A percentile compares a stretch with the other conserved stretches of the same genome.
Conservation (phyloP, 2,113 vertebrate genomes). For the Irena cyanogastra region DNA sequence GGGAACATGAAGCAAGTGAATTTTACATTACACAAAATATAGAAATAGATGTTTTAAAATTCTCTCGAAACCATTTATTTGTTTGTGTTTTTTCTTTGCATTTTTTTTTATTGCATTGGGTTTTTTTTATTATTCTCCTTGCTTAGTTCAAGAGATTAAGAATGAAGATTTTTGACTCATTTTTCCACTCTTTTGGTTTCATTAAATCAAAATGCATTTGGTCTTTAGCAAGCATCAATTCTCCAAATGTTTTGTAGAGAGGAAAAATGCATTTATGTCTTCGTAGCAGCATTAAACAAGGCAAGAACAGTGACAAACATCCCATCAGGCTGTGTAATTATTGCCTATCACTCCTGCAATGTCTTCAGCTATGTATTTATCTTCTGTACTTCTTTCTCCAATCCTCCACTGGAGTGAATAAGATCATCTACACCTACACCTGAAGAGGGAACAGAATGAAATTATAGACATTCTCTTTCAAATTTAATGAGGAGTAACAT, state of each 20-base stretch:
- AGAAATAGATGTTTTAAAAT: neutral
- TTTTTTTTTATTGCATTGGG: rapidly evolving
- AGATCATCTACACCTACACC: neutral
- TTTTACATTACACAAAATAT: neutral
- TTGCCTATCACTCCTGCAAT: neutral
- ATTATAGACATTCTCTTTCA: constrained; percentile 1
- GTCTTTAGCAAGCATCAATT: neutral
- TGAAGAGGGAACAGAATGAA: neutral
- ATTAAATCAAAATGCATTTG: neutral
- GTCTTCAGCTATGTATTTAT: neutral
- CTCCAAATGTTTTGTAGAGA: neutral
- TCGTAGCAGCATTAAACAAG: neutral
- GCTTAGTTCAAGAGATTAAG: neutral
- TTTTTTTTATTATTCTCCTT: neutral
- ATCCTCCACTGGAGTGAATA: neutral
- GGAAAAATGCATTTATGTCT: neutral
- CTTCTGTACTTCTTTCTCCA: neutral
- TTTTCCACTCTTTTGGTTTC: neutral
- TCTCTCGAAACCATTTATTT: neutral
- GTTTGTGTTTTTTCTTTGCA: neutral
- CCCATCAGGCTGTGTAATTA: neutral
- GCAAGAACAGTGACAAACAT: neutral
- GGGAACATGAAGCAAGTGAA: neutral
- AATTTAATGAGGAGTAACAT: constrained; percentile 1
- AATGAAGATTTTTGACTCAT: neutral